These are phyloP conservation scores for Dasyornis broadbenti DNA, from an alignment of 2,113 vertebrate genomes.

Conservation along the genomic window DNA sequence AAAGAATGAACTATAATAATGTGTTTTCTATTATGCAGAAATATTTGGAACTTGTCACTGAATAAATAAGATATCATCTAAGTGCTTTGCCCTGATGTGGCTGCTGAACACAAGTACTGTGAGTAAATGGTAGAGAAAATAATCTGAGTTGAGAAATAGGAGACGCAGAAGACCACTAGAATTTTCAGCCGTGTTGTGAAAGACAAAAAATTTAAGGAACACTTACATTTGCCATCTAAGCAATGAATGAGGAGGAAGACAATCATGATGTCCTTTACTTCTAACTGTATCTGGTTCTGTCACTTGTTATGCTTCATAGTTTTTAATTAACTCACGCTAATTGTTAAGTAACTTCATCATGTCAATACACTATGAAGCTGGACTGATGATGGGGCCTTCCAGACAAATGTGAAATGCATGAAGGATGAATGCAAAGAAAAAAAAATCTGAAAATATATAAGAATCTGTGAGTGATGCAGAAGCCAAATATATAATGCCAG, in stretches of 20 bases:
- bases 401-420: background rate
- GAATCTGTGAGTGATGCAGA: background rate
- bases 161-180: background rate
- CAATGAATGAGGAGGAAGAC: background rate
- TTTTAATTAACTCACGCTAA: background rate
- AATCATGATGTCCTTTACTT: background rate
- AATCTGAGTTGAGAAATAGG: background rate
- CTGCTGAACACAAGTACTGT: background rate
- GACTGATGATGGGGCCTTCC: background rate
- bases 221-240: background rate
- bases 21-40: background rate
- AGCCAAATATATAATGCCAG: background rate
- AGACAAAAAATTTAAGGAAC: background rate
- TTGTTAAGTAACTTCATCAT: background rate
- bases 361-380: background rate
- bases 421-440: background rate
- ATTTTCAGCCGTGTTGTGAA: background rate
- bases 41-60: background rate
- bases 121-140: background rate
- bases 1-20: background rate
- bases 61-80: background rate
- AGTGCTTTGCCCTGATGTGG: background rate
- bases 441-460: background rate
- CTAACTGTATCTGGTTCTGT: background rate
- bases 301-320: background rate